Conservation (phyloP, 30 jellyfish, hydroid and myxozoan species). For the Morbakka virulenta region DNA sequence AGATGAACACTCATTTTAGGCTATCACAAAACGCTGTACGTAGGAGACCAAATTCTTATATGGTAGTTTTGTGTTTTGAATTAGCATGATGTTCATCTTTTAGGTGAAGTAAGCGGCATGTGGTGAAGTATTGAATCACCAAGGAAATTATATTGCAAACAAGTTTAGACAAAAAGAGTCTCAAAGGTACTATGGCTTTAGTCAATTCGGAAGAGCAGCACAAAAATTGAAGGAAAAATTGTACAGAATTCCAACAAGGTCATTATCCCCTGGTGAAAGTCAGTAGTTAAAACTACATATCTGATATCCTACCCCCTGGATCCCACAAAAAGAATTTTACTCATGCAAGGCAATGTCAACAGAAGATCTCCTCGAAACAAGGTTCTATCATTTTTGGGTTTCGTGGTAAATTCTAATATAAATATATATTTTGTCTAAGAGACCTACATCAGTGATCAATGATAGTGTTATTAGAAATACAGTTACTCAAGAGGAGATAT, state of each 20-base stretch:
- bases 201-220: neutral
- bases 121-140: too few relatives aligned
- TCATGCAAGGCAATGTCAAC: slow-evolving; percentile 14
- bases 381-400: slow-evolving; percentile 14
- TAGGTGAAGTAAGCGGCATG: too few relatives aligned
- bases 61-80: too few relatives aligned
- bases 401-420: slow-evolving; percentile 9
- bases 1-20: too few relatives aligned
- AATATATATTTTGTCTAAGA: slow-evolving; percentile 19
- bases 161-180: neutral
- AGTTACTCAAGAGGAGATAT: slow-evolving; percentile 28
- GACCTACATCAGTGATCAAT: slow-evolving; percentile 6
- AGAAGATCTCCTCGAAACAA: slow-evolving; percentile 41
- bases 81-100: too few relatives aligned
- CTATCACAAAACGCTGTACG: too few relatives aligned
- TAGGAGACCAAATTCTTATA: too few relatives aligned
- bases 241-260: neutral
- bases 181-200: neutral
- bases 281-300: neutral
- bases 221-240: neutral
- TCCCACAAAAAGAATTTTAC: slow-evolving; percentile 5
- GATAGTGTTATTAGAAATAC: neutral
- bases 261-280: neutral
- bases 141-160: neutral
- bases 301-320: neutral